Conservation (phyloP, 2,797 vertebrate species). For the Sebastiscus tertius region DNA sequence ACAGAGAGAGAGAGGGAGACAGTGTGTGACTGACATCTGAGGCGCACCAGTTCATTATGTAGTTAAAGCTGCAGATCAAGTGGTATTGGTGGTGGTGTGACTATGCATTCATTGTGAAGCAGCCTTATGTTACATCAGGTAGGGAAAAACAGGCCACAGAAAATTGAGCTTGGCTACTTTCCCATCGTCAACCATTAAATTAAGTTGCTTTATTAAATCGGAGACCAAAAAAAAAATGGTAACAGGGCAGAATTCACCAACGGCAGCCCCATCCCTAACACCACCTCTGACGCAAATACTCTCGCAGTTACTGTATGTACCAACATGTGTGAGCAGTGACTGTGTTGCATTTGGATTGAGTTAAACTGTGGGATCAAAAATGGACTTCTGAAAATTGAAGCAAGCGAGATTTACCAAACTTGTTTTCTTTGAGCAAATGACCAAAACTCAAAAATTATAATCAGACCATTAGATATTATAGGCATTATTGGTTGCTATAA, state of each 20-base stretch:
- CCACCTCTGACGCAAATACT: constrained; percentile 20
- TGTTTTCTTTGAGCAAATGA: not conserved
- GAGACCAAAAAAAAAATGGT: constrained; percentile 16
- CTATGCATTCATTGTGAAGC: constrained; percentile 77
- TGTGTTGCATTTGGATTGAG: not conserved
- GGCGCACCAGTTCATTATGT: constrained; percentile 72
- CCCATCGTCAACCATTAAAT: constrained; percentile 56
- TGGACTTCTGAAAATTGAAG: not conserved
- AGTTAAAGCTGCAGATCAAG: constrained; percentile 75
- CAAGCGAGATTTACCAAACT: constrained; percentile 2
- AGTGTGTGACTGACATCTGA: constrained; percentile 69
- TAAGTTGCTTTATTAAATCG: constrained; percentile 51
- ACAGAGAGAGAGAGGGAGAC: not conserved
- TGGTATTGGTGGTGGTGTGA: constrained; percentile 76
- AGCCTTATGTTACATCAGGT: constrained; percentile 62
- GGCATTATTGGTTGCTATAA: too few species aligned
- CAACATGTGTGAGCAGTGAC: constrained; percentile 33
- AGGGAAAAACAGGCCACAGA: constrained; percentile 51
- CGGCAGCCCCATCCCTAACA: not conserved
- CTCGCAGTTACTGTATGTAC: constrained; percentile 11
- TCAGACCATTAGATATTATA: not conserved
- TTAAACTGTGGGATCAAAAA: constrained; percentile 11
- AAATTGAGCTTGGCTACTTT: constrained; percentile 66
- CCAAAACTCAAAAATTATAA: not conserved
- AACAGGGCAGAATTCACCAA: constrained; percentile 27